Percentiles rank a stretch among this genome's conserved stretches.
These are phyloP conservation scores for Palythoa grandiflora DNA, from an alignment of 92 coral and sea anemone species.

Conservation along the genomic window DNA sequence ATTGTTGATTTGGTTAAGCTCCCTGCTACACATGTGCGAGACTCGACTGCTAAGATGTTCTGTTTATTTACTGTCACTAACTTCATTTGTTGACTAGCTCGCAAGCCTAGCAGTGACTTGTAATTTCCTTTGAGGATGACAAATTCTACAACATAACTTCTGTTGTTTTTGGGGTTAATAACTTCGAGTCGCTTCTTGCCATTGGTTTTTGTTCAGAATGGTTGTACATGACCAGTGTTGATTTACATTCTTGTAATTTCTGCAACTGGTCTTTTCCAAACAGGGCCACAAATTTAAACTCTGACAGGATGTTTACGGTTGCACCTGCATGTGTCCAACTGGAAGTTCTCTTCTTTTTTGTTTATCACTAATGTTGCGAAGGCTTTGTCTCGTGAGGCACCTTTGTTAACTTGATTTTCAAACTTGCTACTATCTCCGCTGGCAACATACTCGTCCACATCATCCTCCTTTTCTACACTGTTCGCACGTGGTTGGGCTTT, in stretches of 20 bases:
- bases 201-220: constrained; percentile 51
- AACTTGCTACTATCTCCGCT: not conserved
- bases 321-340: not conserved
- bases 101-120: not conserved
- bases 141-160: constrained; percentile 52
- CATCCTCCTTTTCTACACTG: not conserved
- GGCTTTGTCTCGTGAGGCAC: constrained; percentile 9
- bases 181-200: constrained; percentile 10
- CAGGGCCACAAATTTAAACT: not conserved
- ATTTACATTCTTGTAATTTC: constrained; percentile 34
- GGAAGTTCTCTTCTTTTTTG: constrained; percentile 18
- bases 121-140: constrained; percentile 46
- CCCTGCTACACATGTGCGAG: not conserved
- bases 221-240: constrained; percentile 59
- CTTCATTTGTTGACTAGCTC: not conserved
- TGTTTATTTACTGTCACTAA: constrained; percentile 51
- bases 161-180: constrained; percentile 59
- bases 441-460: constrained; percentile 8
- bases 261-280: constrained; percentile 55
- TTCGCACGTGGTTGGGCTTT: too few relatives aligned
- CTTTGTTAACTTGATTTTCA: not conserved
- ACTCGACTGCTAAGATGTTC: constrained; percentile 52
- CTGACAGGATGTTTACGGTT: constrained; percentile 23
- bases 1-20: constrained; percentile 32
- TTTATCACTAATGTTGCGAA: constrained; percentile 20